Percentiles rank a stretch among this genome's conserved stretches.
Evolutionary conservation across 2,113 vertebrate species (phyloP).

Genomic region (Turdus rufiventris): DNA sequence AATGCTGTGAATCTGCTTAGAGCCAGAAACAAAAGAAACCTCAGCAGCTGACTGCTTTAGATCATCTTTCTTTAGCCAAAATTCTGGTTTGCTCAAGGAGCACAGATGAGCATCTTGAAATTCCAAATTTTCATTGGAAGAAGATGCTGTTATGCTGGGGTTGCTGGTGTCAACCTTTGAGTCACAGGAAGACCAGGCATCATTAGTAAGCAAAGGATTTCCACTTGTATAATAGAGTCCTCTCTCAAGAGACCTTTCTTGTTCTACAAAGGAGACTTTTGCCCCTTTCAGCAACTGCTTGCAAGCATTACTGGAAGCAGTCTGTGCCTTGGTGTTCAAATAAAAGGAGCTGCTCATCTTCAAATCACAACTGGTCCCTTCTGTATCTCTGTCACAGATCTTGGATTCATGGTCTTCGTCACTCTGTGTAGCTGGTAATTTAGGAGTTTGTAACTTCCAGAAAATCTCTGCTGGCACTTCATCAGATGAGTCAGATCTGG

Average conservation of each 20-base stretch:
- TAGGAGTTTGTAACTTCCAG: constrained; percentile 72
- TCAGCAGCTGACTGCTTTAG: constrained; percentile 51
- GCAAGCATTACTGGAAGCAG: constrained; percentile 22
- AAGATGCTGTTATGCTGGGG: constrained; percentile 52
- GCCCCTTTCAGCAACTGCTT: background rate
- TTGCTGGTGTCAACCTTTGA: constrained; percentile 62
- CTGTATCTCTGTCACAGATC: background rate
- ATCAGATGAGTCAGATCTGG: constrained; percentile 63
- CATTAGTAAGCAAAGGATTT: constrained; percentile 65
- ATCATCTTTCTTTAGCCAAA: constrained; percentile 54
- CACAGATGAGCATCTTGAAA: constrained; percentile 14
- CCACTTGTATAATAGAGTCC: background rate
- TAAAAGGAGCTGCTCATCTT: constrained; percentile 67
- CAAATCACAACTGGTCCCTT: constrained; percentile 3
- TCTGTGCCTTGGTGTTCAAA: constrained; percentile 41
- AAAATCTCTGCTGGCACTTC: constrained; percentile 79
- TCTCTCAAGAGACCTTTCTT: background rate
- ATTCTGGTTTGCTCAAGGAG: background rate
- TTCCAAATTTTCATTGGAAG: constrained; percentile 58
- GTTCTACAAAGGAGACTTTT: background rate
- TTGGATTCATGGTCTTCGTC: background rate
- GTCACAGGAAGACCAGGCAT: constrained; percentile 79
- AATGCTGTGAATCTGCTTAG: constrained; percentile 5
- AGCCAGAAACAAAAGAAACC: constrained; percentile 35
- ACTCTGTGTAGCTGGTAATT: background rate